phyloP scores from a whole-genome alignment of 2,113 vertebrate species.

The Datnioides undecimradiatus region DNA sequence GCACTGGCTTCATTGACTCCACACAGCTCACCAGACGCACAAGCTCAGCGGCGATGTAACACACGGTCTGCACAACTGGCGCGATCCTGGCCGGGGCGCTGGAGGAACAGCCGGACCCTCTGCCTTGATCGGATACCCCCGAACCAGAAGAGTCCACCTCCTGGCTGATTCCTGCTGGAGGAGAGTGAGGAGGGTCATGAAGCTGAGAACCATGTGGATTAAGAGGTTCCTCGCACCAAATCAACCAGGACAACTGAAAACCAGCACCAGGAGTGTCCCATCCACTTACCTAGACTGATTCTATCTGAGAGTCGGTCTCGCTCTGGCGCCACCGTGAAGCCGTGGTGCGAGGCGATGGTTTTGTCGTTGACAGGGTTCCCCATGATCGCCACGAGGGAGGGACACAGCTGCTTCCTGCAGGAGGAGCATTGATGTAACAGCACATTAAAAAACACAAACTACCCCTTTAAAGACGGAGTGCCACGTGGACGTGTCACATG shows the following conservation, averaged over 20 bases:
- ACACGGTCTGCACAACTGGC: constrained; percentile 94
- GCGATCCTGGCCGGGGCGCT: constrained; percentile 91
- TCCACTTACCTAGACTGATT: constrained; percentile 40
- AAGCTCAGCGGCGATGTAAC: constrained; percentile 94
- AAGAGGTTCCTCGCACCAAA: no score
- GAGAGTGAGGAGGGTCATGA: no score
- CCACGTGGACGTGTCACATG: no score
- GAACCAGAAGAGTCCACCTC: constrained; percentile 83
- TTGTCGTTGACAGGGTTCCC: constrained; percentile 97
- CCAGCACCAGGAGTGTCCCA: no score
- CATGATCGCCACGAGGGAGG: constrained; percentile 93
- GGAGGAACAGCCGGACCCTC: constrained; percentile 95
- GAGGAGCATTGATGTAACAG: background rate
- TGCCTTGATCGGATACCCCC: constrained; percentile 90
- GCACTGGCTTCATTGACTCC: constrained; percentile 97
- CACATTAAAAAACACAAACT: background rate
- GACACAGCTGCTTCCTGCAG: constrained; percentile 95
- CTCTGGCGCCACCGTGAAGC: constrained; percentile 60
- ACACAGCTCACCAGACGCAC: constrained; percentile 93
- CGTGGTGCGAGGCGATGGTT: constrained; percentile 93
- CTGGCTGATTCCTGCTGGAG: constrained; percentile 44
- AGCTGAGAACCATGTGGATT: no score
- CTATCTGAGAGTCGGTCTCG: constrained; percentile 61
- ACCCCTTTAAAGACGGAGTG: no score
- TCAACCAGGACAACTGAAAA: no score